Base-by-base conservation (phyloP, 2,113 vertebrate species). In the Nycticebus coucang region DNA sequence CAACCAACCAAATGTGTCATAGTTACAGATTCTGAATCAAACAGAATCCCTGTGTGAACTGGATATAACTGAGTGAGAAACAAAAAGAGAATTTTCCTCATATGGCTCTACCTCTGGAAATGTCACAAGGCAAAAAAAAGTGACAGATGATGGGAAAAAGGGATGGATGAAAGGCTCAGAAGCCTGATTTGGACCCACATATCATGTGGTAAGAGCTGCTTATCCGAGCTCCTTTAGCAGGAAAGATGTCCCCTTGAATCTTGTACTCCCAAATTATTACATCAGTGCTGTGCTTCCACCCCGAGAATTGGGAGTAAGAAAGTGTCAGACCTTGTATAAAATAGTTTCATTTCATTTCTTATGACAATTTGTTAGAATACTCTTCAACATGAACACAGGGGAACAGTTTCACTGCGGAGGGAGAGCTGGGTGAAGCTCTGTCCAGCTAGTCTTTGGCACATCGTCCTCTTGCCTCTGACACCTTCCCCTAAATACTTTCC, bases 41-140 rank as follows among this genome's bases (percentile, higher is more conserved):
- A 83, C 55, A 87, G 57, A 19, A 19, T 19, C 24, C 75, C 81
- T 78, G 69, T 4, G 26, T 22, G 66, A 95, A 87, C 0, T 45
- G 26, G n/a, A 30, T 59, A 60, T 57, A 83, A 66, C 41, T 17
- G 55, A 86, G 10, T 64, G 45, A 92, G 82, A 93, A 95, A 81
- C 50, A 50, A 89, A 57, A 82, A 85, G 28, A 17, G 89, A 41
- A 62, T 93, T 93, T 81, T 90, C 77, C 92, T 92, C 59, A n/a
- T n/a, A 18, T 69, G 84, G n/a, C 41, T 93, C 33, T 87, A 21
- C n/a, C 84, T 93, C 64, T 57, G 55, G 89, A 72, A 82, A 60
- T 19, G 72, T 74, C 78, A 62, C 64, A 15, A 22, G 74, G 91
- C 60, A n/a, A 26, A 22, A 37, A 45, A 22, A 50, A 55, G 24